Conservation (phyloP, 2,797 vertebrate species). For the Neostethus bicornis region DNA sequence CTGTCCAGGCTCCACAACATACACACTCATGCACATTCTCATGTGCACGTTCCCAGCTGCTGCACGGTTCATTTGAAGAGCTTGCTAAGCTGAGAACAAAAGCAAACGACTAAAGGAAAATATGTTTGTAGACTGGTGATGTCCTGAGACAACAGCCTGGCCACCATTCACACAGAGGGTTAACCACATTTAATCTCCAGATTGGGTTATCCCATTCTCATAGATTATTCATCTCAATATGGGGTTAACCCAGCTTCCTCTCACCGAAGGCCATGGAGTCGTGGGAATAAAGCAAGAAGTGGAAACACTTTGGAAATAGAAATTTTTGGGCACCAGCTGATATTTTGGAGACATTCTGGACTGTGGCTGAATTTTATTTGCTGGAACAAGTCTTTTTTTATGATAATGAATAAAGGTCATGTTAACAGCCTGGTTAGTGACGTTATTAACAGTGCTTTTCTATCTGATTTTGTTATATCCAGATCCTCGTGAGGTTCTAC, state of each 20-base stretch:
- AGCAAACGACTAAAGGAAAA: constrained; percentile 52
- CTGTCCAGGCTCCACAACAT: not conserved
- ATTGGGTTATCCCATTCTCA: constrained; percentile 65
- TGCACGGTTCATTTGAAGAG: constrained; percentile 30
- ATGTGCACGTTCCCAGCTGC: constrained; percentile 7
- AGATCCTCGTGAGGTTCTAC: constrained; percentile 85
- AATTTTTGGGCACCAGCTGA: constrained; percentile 14
- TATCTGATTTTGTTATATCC: constrained; percentile 12
- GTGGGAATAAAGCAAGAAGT: constrained; percentile 65
- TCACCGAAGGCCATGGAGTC: constrained; percentile 62
- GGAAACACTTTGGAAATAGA: constrained; percentile 25
- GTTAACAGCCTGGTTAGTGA: too few relatives aligned
- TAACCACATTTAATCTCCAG: constrained; percentile 71
- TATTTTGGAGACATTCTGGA: constrained; percentile 4
- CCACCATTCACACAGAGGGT: constrained; percentile 75
- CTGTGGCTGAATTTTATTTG: not conserved
- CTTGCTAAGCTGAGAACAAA: constrained; percentile 64
- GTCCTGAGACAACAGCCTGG: constrained; percentile 67
- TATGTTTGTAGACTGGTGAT: constrained; percentile 59
- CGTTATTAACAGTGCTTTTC: too few relatives aligned
- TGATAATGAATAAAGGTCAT: not conserved
- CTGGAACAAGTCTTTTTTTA: constrained; percentile 13
- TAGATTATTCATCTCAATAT: constrained; percentile 73
- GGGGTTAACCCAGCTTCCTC: constrained; percentile 73
- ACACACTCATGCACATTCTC: constrained; percentile 5